These are phyloP conservation scores for Dermatophagoides farinae DNA, from an alignment of 1,140 invertebrate genomes.

Conservation along the genomic window DNA sequence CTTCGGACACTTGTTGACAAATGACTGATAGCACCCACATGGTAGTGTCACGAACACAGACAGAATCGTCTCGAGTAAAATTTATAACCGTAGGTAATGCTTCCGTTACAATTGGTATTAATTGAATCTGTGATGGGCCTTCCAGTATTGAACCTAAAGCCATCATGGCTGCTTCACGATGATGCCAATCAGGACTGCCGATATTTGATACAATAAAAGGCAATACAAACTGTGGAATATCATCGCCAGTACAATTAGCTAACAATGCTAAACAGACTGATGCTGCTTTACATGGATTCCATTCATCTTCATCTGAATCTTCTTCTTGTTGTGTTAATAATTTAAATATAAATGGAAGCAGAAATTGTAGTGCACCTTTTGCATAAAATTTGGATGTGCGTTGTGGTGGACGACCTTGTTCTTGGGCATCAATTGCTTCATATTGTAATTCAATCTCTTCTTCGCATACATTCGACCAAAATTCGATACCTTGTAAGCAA, in stretches of 20 bases:
- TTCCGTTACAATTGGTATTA: conserved; percentile 83
- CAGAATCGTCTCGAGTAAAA: conserved; percentile 73
- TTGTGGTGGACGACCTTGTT: conserved; percentile 70
- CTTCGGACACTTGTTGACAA: conserved; percentile 88
- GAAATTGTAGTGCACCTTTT: conserved; percentile 79
- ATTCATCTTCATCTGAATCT: conserved; percentile 87
- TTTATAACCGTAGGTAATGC: conserved; percentile 87
- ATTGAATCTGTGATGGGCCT: conserved; percentile 60
- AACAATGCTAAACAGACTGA: conserved; percentile 97
- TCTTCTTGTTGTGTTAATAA: conserved; percentile 75
- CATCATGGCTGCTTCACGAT: conserved; percentile 91
- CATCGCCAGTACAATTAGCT: conserved; percentile 88
- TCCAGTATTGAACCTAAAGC: conserved; percentile 90
- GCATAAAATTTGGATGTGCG: conserved; percentile 75
- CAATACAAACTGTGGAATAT: conserved; percentile 80
- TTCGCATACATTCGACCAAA: conserved; percentile 99
- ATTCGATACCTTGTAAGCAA: conserved; percentile 94
- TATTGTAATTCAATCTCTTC: conserved; percentile 93
- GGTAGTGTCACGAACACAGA: conserved; percentile 84
- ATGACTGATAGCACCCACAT: conserved; percentile 96
- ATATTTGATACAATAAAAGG: conserved; percentile 96
- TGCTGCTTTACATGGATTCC: conserved; percentile 97
- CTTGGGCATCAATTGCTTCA: conserved; percentile 75
- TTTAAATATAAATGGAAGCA: conserved; percentile 80
- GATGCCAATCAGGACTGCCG: conserved; percentile 77